Percentiles rank a stretch among this genome's conserved stretches.
These are phyloP conservation scores for Peromyscus nudipes DNA, from an alignment of 2,797 vertebrate species.

Conservation along the genomic window DNA sequence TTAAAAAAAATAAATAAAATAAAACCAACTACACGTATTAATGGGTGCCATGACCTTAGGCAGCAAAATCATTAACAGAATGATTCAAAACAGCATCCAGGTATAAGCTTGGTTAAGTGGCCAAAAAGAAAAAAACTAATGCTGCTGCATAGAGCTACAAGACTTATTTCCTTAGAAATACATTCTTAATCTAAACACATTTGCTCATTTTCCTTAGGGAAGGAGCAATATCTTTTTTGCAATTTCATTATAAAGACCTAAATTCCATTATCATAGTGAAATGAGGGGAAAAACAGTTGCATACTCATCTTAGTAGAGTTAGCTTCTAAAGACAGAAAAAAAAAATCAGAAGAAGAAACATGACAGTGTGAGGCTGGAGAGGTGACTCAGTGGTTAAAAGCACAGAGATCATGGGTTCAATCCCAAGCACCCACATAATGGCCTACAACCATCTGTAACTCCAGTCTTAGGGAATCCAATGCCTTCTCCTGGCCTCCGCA, in stretches of 20 bases:
- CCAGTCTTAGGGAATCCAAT: neutral
- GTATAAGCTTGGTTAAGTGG: neutral
- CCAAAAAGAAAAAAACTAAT: neutral
- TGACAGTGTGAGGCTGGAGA: neutral
- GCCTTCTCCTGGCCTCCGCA: neutral
- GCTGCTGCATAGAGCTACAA: neutral
- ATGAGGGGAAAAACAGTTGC: neutral
- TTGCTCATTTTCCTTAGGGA: neutral
- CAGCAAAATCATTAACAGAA: conserved; percentile 55
- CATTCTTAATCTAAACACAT: conserved; percentile 20
- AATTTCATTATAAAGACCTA: conserved; percentile 29
- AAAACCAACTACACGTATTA: neutral
- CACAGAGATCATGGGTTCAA: neutral
- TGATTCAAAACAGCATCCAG: conserved; percentile 20
- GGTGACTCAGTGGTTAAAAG: neutral
- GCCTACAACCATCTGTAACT: neutral
- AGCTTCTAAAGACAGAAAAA: neutral
- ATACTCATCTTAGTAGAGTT: neutral
- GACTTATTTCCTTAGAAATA: neutral
- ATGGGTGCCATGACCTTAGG: neutral
- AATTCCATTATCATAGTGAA: conserved; percentile 49
- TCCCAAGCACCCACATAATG: neutral
- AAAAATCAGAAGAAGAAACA: too few relatives aligned
- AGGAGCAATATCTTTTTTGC: neutral
- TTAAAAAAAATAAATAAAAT: too few relatives aligned